These are phyloP conservation scores for Euproctis similis DNA, from an alignment of 2,888 invertebrate genomes.

Conservation along the genomic window DNA sequence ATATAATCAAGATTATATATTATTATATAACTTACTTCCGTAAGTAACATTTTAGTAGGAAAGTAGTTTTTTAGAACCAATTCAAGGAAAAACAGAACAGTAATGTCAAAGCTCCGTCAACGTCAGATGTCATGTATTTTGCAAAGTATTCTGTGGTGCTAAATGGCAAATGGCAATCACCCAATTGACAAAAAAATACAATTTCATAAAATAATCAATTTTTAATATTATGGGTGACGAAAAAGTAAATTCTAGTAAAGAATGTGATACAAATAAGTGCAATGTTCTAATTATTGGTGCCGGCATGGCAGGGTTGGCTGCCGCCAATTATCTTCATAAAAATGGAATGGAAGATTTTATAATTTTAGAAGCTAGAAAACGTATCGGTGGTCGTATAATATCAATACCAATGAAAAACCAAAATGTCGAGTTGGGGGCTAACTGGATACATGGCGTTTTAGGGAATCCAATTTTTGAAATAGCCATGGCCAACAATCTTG, in stretches of 20 bases:
- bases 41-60: no score
- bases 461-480: slow-evolving; percentile 93
- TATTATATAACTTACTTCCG: no score
- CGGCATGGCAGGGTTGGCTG: slow-evolving; percentile 90
- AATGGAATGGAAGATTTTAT: slow-evolving; percentile 87
- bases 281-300: slow-evolving; percentile 89
- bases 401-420: slow-evolving; percentile 80
- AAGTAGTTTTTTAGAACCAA: no score
- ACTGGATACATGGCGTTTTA: slow-evolving; percentile 94
- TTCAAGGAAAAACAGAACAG: no score
- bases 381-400: slow-evolving; percentile 88
- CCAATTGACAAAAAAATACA: slow-evolving; percentile 43
- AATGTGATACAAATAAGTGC: slow-evolving; percentile 69
- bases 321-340: slow-evolving; percentile 87
- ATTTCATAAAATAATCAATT: slow-evolving; percentile 39
- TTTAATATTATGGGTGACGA: slow-evolving; percentile 72
- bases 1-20: no score
- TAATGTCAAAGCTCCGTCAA: no score
- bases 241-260: slow-evolving; percentile 67
- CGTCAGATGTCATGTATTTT: no score
- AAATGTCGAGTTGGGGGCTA: slow-evolving; percentile 91
- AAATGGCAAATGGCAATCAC: no score
- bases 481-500: slow-evolving; percentile 87
- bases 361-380: slow-evolving; percentile 86
- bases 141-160: no score